Conservation (phyloP, 2,888 invertebrate genomes). For the Podabrus alpinus region DNA sequence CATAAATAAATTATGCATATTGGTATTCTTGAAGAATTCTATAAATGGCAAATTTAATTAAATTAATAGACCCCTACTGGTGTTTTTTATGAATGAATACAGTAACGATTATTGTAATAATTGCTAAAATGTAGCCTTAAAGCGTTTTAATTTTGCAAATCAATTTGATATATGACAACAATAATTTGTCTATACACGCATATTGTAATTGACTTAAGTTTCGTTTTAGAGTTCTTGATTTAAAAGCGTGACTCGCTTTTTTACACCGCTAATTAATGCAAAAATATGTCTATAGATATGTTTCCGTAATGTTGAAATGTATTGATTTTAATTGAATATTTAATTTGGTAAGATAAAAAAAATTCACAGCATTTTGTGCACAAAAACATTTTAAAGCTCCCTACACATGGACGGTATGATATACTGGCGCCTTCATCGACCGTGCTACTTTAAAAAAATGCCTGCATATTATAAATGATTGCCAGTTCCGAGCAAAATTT, state of each 20-base stretch:
- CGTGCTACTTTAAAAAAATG: too few species aligned
- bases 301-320: not conserved
- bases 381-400: not conserved
- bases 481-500: too few species aligned
- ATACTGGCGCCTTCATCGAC: too few species aligned
- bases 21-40: slow-evolving; percentile 5
- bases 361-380: not conserved
- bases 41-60: slow-evolving; percentile 20
- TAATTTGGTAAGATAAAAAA: not conserved
- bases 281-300: not conserved
- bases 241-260: slow-evolving; percentile 10
- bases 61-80: slow-evolving; percentile 16
- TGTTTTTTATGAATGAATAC: slow-evolving; percentile 12
- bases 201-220: slow-evolving; percentile 8
- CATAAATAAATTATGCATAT: slow-evolving; percentile 7
- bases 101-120: slow-evolving; percentile 5
- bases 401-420: too few species aligned
- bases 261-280: not conserved
- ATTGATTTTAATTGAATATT: not conserved
- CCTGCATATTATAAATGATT: too few species aligned
- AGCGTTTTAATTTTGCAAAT: slow-evolving; percentile 10
- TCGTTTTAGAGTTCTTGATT: not conserved
- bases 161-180: slow-evolving; percentile 17
- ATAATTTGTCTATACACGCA: slow-evolving; percentile 11
- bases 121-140: slow-evolving; percentile 10